Percentiles rank a stretch among this genome's conserved stretches.
Evolutionary conservation across 2,797 vertebrate species (phyloP).

Genomic region (Benthosema pterotum): DNA sequence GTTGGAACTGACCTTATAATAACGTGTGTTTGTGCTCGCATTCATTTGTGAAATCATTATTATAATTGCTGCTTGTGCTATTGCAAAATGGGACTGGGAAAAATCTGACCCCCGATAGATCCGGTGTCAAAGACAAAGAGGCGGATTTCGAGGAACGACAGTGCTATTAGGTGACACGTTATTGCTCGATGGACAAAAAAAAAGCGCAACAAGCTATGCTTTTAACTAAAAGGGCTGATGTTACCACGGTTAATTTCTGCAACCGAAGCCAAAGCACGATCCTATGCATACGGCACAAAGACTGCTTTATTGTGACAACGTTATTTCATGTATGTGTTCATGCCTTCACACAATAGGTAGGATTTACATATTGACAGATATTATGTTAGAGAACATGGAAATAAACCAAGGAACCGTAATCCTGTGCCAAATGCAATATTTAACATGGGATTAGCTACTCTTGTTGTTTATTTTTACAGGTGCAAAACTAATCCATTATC

Average conservation of each 20-base stretch:
- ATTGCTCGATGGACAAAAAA: conserved; percentile 3
- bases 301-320: conserved; percentile 69
- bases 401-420: neutral
- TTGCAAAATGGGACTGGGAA: conserved; percentile 30
- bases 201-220: conserved; percentile 29
- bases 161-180: conserved; percentile 31
- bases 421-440: too few relatives aligned
- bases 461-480: too few relatives aligned
- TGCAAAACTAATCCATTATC: too few relatives aligned
- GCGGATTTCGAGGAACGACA: conserved; percentile 1
- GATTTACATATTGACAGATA: neutral
- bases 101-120: conserved; percentile 22
- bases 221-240: conserved; percentile 4
- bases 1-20: conserved; percentile 30
- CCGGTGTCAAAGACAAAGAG: conserved; percentile 19
- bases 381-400: neutral
- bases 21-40: neutral
- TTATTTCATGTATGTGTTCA: conserved; percentile 72
- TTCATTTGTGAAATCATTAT: conserved; percentile 23
- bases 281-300: conserved; percentile 64
- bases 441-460: too few relatives aligned
- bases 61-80: conserved; percentile 35
- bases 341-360: conserved; percentile 65
- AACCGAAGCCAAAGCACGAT: conserved; percentile 58
- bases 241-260: conserved; percentile 19